Evolutionary conservation across 2,113 vertebrate species (phyloP).

Genomic region (Macquaria ambigua): DNA sequence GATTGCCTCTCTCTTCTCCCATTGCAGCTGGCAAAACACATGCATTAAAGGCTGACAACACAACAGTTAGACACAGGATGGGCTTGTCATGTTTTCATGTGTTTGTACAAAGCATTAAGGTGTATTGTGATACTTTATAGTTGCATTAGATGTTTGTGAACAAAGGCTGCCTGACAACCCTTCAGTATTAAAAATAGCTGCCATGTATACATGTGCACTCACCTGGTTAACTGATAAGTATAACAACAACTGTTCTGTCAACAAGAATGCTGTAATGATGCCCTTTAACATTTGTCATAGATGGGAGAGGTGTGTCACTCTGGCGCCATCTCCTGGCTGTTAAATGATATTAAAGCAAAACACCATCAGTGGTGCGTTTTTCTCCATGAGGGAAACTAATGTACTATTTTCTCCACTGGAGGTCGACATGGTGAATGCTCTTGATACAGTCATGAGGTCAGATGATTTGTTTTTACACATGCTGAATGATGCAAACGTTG

Average conservation of each 20-base stretch:
- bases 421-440: neutral
- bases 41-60: conserved; percentile 28
- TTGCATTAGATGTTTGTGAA: neutral
- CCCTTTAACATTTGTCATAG: conserved; percentile 14
- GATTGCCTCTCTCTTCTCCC: conserved; percentile 42
- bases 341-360: neutral
- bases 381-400: neutral
- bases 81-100: neutral
- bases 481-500: neutral
- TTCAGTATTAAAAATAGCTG: neutral
- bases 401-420: conserved; percentile 21
- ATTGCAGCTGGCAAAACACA: conserved; percentile 72
- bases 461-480: neutral
- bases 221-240: neutral
- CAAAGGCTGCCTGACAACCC: neutral
- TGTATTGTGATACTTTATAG: neutral
- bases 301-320: conserved; percentile 12
- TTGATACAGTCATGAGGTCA: neutral
- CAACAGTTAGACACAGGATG: neutral
- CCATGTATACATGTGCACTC: neutral
- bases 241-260: conserved; percentile 24
- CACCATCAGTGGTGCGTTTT: neutral
- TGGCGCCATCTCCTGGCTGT: conserved; percentile 66
- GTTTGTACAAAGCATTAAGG: conserved; percentile 1
- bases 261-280: neutral